phyloP scores from a whole-genome alignment of 2,797 vertebrate genomes.

The Hypotaenidia philippensis region DNA sequence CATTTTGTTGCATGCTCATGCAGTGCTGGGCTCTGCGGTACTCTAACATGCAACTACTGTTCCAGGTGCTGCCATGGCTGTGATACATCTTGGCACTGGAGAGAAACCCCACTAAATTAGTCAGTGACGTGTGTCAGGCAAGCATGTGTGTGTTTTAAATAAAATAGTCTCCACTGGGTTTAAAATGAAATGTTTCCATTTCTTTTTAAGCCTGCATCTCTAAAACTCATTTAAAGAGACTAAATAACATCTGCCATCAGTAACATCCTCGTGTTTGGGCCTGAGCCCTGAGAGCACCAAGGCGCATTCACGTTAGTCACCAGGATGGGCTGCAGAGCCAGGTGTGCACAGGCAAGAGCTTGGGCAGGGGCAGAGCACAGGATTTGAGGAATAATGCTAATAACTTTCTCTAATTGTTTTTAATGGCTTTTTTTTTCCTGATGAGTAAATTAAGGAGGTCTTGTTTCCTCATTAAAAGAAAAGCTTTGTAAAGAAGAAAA shows the following conservation, averaged over 20 bases:
- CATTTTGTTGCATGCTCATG: too few species aligned
- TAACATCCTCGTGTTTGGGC: neutral
- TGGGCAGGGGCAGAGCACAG: neutral
- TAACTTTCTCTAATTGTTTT: neutral
- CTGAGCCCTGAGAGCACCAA: neutral
- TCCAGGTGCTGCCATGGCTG: neutral
- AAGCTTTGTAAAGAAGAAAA: neutral
- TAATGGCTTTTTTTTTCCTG: neutral
- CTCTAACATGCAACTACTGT: rapidly evolving
- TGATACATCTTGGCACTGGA: neutral
- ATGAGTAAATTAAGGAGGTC: neutral
- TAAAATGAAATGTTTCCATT: neutral
- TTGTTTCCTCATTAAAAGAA: neutral
- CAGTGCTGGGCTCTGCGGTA: neutral
- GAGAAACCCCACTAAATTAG: neutral
- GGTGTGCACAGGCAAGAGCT: neutral
- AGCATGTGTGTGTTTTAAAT: neutral
- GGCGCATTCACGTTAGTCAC: rapidly evolving
- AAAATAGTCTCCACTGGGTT: neutral
- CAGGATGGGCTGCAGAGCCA: neutral
- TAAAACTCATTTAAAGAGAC: neutral
- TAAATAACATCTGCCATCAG: neutral
- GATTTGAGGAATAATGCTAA: neutral
- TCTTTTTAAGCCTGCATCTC: neutral
- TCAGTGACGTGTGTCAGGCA: neutral